Evolutionary conservation across 92 coral and sea anemone species (phyloP), one percentile per base, ranked within the genome.

Genomic region (Ricordea florida): DNA sequence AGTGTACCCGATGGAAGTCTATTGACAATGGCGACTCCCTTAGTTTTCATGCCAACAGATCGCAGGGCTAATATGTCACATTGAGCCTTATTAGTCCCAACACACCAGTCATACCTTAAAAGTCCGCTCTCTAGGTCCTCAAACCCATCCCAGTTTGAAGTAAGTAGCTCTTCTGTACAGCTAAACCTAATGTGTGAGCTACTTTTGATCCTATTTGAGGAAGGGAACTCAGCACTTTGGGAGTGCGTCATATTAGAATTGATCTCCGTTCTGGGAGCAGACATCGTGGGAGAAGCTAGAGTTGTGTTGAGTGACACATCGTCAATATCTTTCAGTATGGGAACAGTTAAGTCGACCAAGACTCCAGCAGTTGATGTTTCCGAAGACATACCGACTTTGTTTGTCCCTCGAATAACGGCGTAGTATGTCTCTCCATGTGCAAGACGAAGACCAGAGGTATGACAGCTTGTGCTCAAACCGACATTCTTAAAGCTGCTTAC

Each of bases 121-220:
- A 85, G 14, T 20, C 82, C 72, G 57, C 94, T 89, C 61, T 89
- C n/a, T n/a, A n/a, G n/a, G n/a, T n/a, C n/a, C n/a, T n/a, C n/a
- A n/a, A n/a, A n/a, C n/a, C n/a, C n/a, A n/a, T n/a, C n/a, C n/a
- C n/a, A n/a, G n/a, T n/a, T n/a, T n/a, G n/a, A n/a, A n/a, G n/a
- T n/a, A n/a, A n/a, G n/a, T n/a, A n/a, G n/a, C n/a, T n/a, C n/a
- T n/a, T n/a, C n/a, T n/a, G n/a, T n/a, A n/a, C n/a, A n/a, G n/a
- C n/a, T n/a, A n/a, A n/a, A n/a, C n/a, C n/a, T n/a, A n/a, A n/a
- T n/a, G n/a, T n/a, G n/a, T 90, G n/a, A n/a, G n/a, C n/a, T n/a
- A n/a, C n/a, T n/a, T n/a, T n/a, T n/a, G n/a, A n/a, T n/a, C n/a
- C n/a, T n/a, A n/a, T n/a, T n/a, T n/a, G n/a, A n/a, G n/a, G n/a